A percentile compares a stretch with the other conserved stretches of the same genome.
These are phyloP conservation scores for Netelia fuscicornis DNA, from an alignment of 2,888 invertebrate species.

Conservation along the genomic window DNA sequence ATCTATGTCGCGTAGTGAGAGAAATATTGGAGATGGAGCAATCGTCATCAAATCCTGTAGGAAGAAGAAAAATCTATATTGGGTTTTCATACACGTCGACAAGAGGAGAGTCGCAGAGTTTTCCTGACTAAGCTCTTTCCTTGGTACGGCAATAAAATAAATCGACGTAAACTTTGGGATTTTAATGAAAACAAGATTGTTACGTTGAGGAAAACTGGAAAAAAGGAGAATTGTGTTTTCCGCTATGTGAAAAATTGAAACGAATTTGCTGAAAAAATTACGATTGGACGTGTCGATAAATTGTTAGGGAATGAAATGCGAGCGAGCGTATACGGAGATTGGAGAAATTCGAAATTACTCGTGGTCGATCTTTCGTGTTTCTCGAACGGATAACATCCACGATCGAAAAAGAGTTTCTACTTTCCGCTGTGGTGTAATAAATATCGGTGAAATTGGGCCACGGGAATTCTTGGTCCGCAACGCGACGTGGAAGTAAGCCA, in stretches of 20 bases:
- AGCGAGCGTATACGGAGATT: conserved; percentile 17
- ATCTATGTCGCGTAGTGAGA: no score
- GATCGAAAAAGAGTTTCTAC: conserved; percentile 50
- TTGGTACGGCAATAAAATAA: conserved; percentile 14
- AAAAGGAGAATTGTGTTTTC: not conserved
- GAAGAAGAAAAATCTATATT: conserved; percentile 50
- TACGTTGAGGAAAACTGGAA: not conserved
- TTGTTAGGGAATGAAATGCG: conserved; percentile 21
- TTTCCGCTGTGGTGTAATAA: conserved; percentile 68
- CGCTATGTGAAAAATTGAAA: not conserved
- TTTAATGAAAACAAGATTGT: conserved; percentile 44
- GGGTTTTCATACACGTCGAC: conserved; percentile 22
- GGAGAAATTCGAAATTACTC: conserved; percentile 47
- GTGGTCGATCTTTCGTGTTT: conserved; percentile 49
- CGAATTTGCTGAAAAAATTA: not conserved
- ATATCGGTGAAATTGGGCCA: conserved; percentile 78
- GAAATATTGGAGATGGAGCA: conserved; percentile 17
- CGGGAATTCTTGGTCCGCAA: conserved; percentile 79
- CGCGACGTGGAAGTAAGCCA: conserved; percentile 82
- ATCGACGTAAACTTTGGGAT: conserved; percentile 9
- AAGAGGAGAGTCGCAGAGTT: conserved; percentile 9
- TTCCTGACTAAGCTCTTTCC: conserved; percentile 18
- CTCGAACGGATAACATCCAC: conserved; percentile 40
- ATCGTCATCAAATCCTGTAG: conserved; percentile 66
- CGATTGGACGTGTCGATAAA: not conserved